Evolutionary conservation across 2,113 vertebrate species (phyloP), one percentile per base, ranked within the genome.

Genomic region (Psephotus haematonotus): DNA sequence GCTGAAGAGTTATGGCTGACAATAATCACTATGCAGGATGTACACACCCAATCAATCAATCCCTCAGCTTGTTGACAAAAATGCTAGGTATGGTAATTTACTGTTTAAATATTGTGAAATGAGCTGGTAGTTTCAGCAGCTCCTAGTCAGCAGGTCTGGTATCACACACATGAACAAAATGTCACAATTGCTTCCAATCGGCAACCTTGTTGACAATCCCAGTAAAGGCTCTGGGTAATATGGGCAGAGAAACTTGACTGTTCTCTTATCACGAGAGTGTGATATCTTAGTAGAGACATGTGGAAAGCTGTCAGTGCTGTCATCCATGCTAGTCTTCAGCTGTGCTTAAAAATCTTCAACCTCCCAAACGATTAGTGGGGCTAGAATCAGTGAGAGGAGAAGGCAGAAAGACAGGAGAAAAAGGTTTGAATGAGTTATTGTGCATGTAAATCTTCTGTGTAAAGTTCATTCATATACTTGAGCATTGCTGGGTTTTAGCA

Each of bases 21-120:
- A 90, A 80, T 89, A 86, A 91, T 63, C 53, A 43, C 68, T n/a
- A 6, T 62, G 29, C 41, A 92, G 41, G 79, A 88, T 44, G n/a
- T 64, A 86, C n/a, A 79, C 60, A 93, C 4, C 3, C 85, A 65
- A 60, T 89, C 47, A 67, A 67, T 88, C 59, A 90, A 19, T 52
- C 50, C 11, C 43, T 89, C 72, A 86, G 35, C 49, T 67, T 94
- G 86, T 65, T 91, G 84, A 95, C 76, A 95, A 95, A 96, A 85
- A 88, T 79, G 14, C 41, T 57, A 93, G 60, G 33, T 92, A 81
- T 76, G 80, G n/a, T 63, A 93, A 95, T 88, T 74, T 88, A 85
- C 65, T 82, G 43, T 71, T 87, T 75, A 81, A 83, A 82, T 90
- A 80, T 74, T 60, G 24, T 88, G 64, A 92, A 91, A 95, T 76